Percentiles rank a stretch among this genome's conserved stretches.
Conservation (phyloP, 2,113 vertebrate genomes). For the Ptychochromis oligacanthus region DNA sequence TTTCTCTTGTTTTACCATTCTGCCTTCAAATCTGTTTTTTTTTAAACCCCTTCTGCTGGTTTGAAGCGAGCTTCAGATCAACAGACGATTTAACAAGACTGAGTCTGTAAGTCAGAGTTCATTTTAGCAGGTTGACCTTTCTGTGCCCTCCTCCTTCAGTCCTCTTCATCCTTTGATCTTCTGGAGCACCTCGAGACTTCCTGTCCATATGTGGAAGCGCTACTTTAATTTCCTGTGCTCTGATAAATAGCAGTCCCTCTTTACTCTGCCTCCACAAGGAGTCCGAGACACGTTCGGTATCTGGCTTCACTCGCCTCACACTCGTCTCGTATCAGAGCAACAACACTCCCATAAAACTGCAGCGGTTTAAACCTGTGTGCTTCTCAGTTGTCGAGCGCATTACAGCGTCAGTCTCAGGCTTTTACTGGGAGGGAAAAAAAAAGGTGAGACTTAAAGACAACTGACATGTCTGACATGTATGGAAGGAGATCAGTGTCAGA, state of each 20-base stretch:
- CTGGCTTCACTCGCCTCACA: conserved; percentile 63
- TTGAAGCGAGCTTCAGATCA: neutral
- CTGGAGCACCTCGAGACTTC: conserved; percentile 2
- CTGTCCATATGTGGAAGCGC: conserved; percentile 21
- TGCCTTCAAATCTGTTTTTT: neutral
- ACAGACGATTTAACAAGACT: neutral
- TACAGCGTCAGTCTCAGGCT: neutral
- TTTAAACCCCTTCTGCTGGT: neutral
- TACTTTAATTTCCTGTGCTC: conserved; percentile 41
- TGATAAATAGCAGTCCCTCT: neutral
- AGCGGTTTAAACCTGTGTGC: neutral
- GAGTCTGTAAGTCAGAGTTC: conserved; percentile 46
- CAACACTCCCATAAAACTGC: neutral
- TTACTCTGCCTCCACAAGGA: neutral
- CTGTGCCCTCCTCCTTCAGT: neutral
- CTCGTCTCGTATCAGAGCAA: conserved; percentile 51
- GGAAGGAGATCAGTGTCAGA: neutral
- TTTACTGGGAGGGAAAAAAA: too few relatives aligned
- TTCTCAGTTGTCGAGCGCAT: neutral
- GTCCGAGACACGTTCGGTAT: neutral
- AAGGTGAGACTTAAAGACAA: neutral
- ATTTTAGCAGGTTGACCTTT: neutral
- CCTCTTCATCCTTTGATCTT: conserved; percentile 44
- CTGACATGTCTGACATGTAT: neutral
- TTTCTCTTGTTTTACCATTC: neutral